These are phyloP conservation scores for Ormyrus labotus DNA, from an alignment of 2,888 invertebrate species.

Conservation along the genomic window DNA sequence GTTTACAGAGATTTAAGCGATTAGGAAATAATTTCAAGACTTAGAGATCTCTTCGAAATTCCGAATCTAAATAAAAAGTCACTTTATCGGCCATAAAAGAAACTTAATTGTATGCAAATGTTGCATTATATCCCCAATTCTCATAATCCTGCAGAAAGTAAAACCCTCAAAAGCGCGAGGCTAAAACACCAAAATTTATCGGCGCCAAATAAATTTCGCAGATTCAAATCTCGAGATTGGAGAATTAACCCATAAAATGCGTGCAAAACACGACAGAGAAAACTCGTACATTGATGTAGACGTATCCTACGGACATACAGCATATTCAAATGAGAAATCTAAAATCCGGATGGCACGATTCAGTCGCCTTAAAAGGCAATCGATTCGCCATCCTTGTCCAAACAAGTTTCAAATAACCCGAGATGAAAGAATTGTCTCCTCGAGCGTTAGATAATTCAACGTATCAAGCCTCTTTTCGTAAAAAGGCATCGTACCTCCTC, in stretches of 20 bases:
- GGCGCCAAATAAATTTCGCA: constrained; percentile 33
- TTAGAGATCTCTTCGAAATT: constrained; percentile 7
- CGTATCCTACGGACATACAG: constrained; percentile 21
- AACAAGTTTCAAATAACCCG: not conserved
- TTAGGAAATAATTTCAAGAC: constrained; percentile 19
- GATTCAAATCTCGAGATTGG: constrained; percentile 42
- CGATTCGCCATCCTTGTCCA: not conserved
- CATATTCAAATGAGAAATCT: constrained; percentile 40
- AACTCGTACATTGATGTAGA: constrained; percentile 19
- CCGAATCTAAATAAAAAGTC: constrained; percentile 14
- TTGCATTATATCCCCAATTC: constrained; percentile 35
- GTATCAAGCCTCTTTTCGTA: too few species aligned
- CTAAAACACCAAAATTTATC: constrained; percentile 38
- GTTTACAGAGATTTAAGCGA: constrained; percentile 24
- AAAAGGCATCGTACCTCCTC: too few species aligned
- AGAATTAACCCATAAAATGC: constrained; percentile 45
- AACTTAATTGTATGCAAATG: constrained; percentile 53
- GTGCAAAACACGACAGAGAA: constrained; percentile 38
- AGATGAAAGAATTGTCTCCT: too few species aligned
- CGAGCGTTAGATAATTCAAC: too few species aligned
- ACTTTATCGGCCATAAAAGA: constrained; percentile 24
- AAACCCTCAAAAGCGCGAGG: constrained; percentile 17
- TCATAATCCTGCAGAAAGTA: constrained; percentile 37
- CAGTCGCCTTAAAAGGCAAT: constrained; percentile 3
- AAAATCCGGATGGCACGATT: not conserved